Evolutionary conservation across 1,140 invertebrate genomes (phyloP), one percentile per base, ranked within the genome.

Genomic region (Panulirus ornatus): DNA sequence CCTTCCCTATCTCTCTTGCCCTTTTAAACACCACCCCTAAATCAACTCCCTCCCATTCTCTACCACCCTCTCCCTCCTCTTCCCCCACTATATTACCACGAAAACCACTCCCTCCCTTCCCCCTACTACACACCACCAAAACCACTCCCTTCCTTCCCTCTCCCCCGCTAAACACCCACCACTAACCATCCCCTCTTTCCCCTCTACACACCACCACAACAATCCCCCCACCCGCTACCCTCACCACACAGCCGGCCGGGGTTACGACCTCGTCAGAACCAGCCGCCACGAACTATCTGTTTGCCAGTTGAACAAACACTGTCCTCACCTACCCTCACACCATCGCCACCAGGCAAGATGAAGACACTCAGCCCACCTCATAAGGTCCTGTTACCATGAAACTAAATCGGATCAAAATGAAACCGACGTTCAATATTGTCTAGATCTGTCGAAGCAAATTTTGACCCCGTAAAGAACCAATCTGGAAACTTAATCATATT

Each of bases 291-390:
- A n/a, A 82, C 87, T 73, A 89, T 89, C 78, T 44, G 66, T 89
- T 89, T 44, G 27, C 78, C 87, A 89, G 87, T 89, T 89, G 87
- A 83, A 89, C 58, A 89, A 89, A 89, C 87, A 70, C 78, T 16
- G 54, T 1, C 76, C 47, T 11, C 42, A 14, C 47, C 9, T 14
- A 44, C 5, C 19, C 79, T 9, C 51, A 34, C 79, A 30, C 30
- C 79, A 34, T 36, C 30, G 40, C 79, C 79, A 40, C 22, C 73
- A 27, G 5, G 6, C 22, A 76, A 0, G 34, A 81, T 58, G 42
- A 81, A 6, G n/a, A 27, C 22, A 6, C 1, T 27, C 58, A 66
- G 8, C 22, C 14, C 58, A 14, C n/a, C 22, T 19, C n/a, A 66
- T 3, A 58, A 19, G 58, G 58, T 58, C 51, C n/a, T 22, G n/a